A percentile compares a stretch with the other conserved stretches of the same genome.
phyloP scores from a whole-genome alignment of 2,888 invertebrate species.

The Plebejus anna region DNA sequence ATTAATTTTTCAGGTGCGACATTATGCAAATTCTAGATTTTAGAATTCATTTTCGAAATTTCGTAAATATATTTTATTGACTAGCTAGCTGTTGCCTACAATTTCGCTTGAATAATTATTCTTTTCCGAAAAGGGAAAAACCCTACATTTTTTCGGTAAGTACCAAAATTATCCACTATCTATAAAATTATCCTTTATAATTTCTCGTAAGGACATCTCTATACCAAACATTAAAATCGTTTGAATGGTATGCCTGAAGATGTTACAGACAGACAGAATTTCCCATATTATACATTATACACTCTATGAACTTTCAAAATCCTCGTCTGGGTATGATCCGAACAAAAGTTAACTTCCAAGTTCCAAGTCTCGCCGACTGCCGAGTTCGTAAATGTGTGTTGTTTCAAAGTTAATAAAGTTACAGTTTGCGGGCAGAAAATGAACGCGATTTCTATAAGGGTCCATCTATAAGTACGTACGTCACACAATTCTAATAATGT shows the following conservation, averaged over 20 bases:
- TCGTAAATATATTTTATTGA: background rate
- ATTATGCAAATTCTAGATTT: slow-evolving; percentile 5
- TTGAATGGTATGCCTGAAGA: background rate
- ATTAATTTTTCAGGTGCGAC: background rate
- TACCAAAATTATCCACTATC: no score
- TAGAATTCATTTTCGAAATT: background rate
- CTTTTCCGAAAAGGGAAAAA: no score
- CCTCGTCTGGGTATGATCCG: background rate
- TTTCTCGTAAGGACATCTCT: no score
- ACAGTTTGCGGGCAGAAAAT: background rate
- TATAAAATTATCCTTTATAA: no score
- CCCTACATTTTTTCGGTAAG: no score
- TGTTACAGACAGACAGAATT: background rate
- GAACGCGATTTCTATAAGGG: background rate
- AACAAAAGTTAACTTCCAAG: background rate
- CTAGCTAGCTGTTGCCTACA: background rate
- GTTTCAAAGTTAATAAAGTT: slow-evolving; percentile 1
- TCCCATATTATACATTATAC: background rate
- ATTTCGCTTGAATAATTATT: no score
- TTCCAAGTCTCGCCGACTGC: background rate
- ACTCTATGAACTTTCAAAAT: background rate
- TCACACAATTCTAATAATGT: no score
- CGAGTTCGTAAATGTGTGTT: slow-evolving; percentile 9
- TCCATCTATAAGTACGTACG: no score
- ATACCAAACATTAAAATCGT: background rate